Base-by-base conservation (phyloP, 2,113 vertebrate species). In the Pollachius pollachius region DNA sequence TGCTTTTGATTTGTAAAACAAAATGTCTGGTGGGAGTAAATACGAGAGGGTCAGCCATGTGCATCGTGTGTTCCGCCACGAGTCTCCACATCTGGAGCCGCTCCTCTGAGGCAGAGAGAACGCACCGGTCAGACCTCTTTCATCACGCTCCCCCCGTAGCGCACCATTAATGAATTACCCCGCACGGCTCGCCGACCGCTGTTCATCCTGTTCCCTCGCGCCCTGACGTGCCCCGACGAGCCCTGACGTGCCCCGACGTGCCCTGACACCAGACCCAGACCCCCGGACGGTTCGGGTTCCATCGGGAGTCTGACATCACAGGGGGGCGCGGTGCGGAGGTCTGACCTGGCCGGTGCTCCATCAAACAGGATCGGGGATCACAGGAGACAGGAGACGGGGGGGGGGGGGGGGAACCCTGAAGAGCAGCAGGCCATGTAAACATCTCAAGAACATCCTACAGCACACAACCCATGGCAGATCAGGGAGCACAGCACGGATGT, bases 151-250 rank as follows among this genome's bases (percentile, higher is more conserved):
- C 1, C 19, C 62, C 56, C 71, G 79, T 65, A 62, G 70, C 37
- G 23, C 70, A 76, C 87, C 88, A 90, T 88, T 84, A 88, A 90
- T 90, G 87, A 83, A 77, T 37, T 2, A 71, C 70, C 66, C 13
- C 37, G 69, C 81, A 76, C 9, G 34, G 76, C 71, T n/a, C 48
- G 82, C 76, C 66, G 57, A 52, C 15, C 54, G 15, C 15, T 13
- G 54, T 5, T n/a, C 54, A 16, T 82, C 81, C 61, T 61, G 4
- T 23, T 65, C 23, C 52, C 75, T 69, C 65, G 71, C 61, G 21
- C 21, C 52, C 70, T 74, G 52, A 79, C 73, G 62, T 34, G 30
- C 21, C 52, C 70, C 73, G 52, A 79, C 73, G 63, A 4, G 30
- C 52, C 12, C 52, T 16, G 5, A 54, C 6, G 9, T 13, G 52